A percentile compares a stretch with the other conserved stretches of the same genome.
Evolutionary conservation across 1,140 invertebrate species (phyloP).

Genomic region (Oreohelix idahoensis): DNA sequence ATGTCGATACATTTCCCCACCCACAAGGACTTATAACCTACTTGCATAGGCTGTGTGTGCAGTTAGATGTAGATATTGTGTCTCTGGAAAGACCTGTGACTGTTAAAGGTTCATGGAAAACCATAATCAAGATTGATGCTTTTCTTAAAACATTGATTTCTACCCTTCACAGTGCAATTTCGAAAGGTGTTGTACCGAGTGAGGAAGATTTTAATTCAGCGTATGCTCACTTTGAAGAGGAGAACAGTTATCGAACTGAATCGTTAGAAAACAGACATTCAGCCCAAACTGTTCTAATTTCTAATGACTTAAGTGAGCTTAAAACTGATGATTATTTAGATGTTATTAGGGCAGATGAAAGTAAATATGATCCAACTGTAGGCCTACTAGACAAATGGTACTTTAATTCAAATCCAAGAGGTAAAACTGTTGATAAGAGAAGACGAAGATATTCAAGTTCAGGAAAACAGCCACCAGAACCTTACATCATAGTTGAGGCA

Average conservation of each 20-base stretch:
- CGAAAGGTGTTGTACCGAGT: not conserved
- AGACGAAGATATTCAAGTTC: not conserved
- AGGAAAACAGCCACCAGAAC: conserved; percentile 2
- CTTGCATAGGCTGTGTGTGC: conserved; percentile 33
- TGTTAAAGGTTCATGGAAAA: conserved; percentile 44
- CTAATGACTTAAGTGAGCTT: not conserved
- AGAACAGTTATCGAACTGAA: not conserved
- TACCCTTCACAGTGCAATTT: conserved; percentile 16
- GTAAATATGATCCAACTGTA: not conserved
- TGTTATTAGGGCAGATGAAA: not conserved
- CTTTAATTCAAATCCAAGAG: conserved; percentile 22
- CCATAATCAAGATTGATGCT: conserved; percentile 35
- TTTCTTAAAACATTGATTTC: conserved; percentile 44
- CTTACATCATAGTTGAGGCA: conserved; percentile 5
- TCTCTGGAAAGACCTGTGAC: conserved; percentile 18
- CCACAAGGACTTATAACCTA: conserved; percentile 40
- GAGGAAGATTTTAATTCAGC: conserved; percentile 21
- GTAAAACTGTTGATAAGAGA: conserved; percentile 18
- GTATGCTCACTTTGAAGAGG: conserved; percentile 11
- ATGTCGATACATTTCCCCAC: conserved; percentile 38
- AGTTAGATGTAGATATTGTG: conserved; percentile 38
- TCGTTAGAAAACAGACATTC: not conserved
- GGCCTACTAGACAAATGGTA: conserved; percentile 25
- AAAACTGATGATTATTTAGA: conserved; percentile 1
- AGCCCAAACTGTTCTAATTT: not conserved